Conservation (phyloP, 2,113 vertebrate genomes). For the Enhydra lutris region DNA sequence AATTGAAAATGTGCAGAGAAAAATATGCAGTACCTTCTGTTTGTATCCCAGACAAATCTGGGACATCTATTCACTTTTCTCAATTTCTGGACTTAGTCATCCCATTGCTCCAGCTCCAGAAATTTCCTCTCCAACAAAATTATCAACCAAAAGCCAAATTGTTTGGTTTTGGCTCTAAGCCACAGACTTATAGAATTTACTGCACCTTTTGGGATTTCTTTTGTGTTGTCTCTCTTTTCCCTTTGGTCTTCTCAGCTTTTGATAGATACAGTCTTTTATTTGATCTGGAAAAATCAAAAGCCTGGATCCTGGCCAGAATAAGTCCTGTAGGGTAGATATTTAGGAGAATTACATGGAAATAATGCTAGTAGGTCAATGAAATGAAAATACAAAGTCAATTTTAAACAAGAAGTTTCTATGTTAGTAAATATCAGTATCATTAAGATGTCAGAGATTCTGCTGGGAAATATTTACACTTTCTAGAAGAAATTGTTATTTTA, state of each 20-base stretch:
- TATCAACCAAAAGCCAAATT: not conserved
- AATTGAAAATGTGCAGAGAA: not conserved
- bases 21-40: not conserved
- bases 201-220: not conserved
- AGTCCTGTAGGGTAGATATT: not conserved
- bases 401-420: not conserved
- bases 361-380: not conserved
- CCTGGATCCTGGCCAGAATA: not conserved
- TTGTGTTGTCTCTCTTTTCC: not conserved
- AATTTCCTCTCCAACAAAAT: not conserved
- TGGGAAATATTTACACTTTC: not conserved
- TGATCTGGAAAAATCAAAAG: not conserved
- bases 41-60: not conserved
- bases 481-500: not conserved
- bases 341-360: not conserved
- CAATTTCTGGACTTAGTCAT: not conserved
- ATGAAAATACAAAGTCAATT: not conserved
- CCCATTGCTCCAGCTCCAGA: not conserved
- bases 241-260: not conserved
- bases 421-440: not conserved
- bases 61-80: not conserved
- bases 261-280: not conserved
- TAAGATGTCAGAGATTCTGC: not conserved
- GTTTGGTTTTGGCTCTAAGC: not conserved
- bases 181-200: not conserved